These are phyloP conservation scores for Pheosia gnoma DNA, from an alignment of 2,888 invertebrate species.

Conservation along the genomic window DNA sequence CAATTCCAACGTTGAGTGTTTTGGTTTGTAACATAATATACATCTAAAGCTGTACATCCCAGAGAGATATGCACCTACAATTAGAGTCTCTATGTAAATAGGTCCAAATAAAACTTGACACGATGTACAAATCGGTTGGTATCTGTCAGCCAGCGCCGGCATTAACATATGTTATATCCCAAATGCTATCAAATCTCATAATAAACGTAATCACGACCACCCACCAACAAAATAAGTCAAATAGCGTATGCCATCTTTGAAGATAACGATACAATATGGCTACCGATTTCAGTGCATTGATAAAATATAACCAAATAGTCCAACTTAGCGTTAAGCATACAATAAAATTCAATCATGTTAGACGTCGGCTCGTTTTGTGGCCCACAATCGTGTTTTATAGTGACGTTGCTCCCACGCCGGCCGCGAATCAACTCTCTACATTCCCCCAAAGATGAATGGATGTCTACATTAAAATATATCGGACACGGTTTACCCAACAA, in stretches of 20 bases:
- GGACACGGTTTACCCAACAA: constrained; percentile 11
- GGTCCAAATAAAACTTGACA: background rate
- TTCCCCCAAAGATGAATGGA: constrained; percentile 51
- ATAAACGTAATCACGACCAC: constrained; percentile 4
- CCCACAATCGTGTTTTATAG: constrained; percentile 72
- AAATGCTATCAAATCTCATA: background rate
- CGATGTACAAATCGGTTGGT: background rate
- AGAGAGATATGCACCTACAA: background rate
- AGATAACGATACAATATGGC: constrained; percentile 22
- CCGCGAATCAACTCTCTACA: constrained; percentile 54
- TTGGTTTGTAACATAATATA: background rate
- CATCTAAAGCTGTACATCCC: background rate
- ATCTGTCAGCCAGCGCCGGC: background rate
- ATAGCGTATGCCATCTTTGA: constrained; percentile 15
- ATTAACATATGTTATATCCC: background rate
- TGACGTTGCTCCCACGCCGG: constrained; percentile 76
- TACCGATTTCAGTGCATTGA: constrained; percentile 31
- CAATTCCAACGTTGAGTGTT: constrained; percentile 32
- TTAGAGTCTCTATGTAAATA: no score
- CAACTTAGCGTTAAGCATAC: constrained; percentile 62
- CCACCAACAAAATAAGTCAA: constrained; percentile 1
- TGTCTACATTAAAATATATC: constrained; percentile 38
- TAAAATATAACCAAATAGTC: constrained; percentile 47
- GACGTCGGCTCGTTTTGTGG: constrained; percentile 62
- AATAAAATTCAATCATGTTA: constrained; percentile 80